These are phyloP conservation scores for Onychostruthus taczanowskii DNA, from an alignment of 2,113 vertebrate genomes.

Conservation along the genomic window DNA sequence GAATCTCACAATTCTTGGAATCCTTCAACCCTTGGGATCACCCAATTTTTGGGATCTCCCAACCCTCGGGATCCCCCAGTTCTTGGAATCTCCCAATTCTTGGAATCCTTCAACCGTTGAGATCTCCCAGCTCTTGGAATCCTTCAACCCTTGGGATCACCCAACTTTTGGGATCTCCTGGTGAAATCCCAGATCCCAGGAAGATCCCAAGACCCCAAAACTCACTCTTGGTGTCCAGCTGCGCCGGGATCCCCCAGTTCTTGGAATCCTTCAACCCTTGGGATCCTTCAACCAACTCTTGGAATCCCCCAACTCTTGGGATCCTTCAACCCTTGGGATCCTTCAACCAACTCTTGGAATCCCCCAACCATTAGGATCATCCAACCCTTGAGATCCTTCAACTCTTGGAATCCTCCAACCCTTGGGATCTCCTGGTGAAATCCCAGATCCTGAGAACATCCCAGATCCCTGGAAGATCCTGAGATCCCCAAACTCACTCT, in stretches of 20 bases:
- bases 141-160: neutral
- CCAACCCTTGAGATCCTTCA: neutral
- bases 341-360: neutral
- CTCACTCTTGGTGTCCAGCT: no score
- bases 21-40: no score
- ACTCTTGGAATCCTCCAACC: no score
- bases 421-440: no score
- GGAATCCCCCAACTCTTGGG: no score
- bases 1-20: neutral
- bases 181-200: no score
- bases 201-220: no score
- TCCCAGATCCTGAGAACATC: no score
- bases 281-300: neutral
- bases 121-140: neutral
- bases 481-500: conserved; percentile 76
- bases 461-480: no score
- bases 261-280: rapidly evolving
- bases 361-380: no score
- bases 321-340: rapidly evolving
- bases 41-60: neutral
- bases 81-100: neutral
- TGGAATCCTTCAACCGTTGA: no score
- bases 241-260: no score
- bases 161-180: neutral
- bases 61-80: neutral